Base-by-base conservation (phyloP, 1,140 invertebrate genomes). In the Drosophila nigromelanica region DNA sequence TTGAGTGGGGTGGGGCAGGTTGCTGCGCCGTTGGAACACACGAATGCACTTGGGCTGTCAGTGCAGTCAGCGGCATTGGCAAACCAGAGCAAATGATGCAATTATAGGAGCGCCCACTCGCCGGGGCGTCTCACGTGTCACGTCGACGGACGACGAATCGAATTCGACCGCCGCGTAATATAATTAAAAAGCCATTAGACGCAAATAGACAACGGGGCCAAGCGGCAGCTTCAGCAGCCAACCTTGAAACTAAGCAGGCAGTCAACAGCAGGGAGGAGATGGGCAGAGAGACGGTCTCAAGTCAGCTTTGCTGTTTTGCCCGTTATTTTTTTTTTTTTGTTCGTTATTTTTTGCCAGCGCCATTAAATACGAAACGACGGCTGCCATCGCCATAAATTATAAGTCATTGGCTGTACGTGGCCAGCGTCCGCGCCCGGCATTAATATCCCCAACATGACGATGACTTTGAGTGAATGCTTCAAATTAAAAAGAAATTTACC, bases 401-500 rank as follows among this genome's bases (percentile, higher is more conserved):
- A 90, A 90, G 82, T 90, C 87, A 90, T 78, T 83, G 87, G 72
- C 76, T 74, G 54, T 30, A 69, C 58, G 69, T 66, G 56, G 30
- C 43, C 55, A 47, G 43, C 35, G 51, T 45, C 30, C 18, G 27
- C 11, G 30, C 55, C 52, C 24, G 52, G 66, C 78, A 89, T 90
- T 89, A 90, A 90, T 89, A 86, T 86, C 81, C 68, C 62, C 64
- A 78, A 80, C 77, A 90, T 90, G 87, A 90, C 89, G 80, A 77
- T 90, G 87, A 90, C 87, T 90, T 90, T 90, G 87, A 90, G 87
- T 90, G 89, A 90, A 90, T 83, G 89, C 82, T 76, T 89, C 89
- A 90, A 90, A 90, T 90, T 90, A 90, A 90, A 90, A 89, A 90
- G 87, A 90, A 90, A 90, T 90, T 90, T 89, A 90, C 79, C 89